Evolutionary conservation across 2,113 vertebrate species (phyloP), one percentile per base, ranked within the genome.

Genomic region (Abramis brama): DNA sequence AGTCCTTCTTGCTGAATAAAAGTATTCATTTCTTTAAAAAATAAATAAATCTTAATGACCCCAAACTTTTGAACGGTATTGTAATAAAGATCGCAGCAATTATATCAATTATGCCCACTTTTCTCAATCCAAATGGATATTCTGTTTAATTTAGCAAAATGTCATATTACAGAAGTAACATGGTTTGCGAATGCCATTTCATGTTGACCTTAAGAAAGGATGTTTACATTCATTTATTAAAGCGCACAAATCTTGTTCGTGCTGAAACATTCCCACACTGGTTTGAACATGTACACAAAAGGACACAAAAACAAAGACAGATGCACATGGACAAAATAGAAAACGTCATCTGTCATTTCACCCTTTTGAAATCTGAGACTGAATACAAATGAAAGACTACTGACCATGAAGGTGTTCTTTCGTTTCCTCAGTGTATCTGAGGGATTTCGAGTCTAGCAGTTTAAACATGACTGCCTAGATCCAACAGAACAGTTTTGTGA

Each of bases 321-420:
- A 47, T 11, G 64, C 17, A 66, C 59, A 45, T 3, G 23, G 25
- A 79, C 78, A 64, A 27, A 82, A 68, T 12, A 13, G 39, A 82
- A 50, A 81, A 81, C 1, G 62, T 30, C 62, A 52, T 21, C 79
- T 82, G 60, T 47, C 55, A 43, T 43, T 79, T 79, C 36, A 79
- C 57, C 15, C n/a, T 81, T 81, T 81, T 81, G 59, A 81, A 30
- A 81, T 81, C 36, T 27, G 79, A 81, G 39, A 30, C 36, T 19
- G 45, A 55, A 70, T 19, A 17, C 64, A 66, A 62, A 81, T 30
- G 39, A 81, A 81, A 81, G 59, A 47, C 39, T 39, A 36, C 57
- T 25, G 57, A 60, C 39, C 12, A 79, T 60, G 55, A 7, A n/a
- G 55, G 68, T 43, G 68, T 71, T 71, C 33, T 70, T 36, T 39